Conservation (phyloP, 2,113 vertebrate species). For the Dasyprocta punctata region DNA sequence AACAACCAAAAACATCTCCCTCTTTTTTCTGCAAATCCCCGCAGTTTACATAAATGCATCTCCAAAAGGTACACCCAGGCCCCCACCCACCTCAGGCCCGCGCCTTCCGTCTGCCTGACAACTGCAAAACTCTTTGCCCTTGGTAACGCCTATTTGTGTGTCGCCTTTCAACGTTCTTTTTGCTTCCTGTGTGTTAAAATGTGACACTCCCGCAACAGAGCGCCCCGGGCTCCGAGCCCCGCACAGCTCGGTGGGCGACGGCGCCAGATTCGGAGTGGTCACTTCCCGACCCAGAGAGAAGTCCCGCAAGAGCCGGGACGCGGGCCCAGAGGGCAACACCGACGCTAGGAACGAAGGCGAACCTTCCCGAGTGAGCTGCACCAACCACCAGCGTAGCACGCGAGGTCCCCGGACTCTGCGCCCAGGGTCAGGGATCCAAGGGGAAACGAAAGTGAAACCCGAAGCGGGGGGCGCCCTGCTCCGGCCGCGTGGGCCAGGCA, state of each 20-base stretch:
- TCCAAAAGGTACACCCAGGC: background rate
- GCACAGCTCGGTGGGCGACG: background rate
- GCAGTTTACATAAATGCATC: background rate
- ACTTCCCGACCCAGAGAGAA: background rate
- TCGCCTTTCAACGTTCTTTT: background rate
- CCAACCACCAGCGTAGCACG: too few species aligned
- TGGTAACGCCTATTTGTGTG: background rate
- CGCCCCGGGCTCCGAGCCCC: background rate
- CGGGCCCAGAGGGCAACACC: too few species aligned
- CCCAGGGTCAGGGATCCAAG: background rate
- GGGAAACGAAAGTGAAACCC: slow-evolving; percentile 26
- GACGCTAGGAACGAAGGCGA: background rate
- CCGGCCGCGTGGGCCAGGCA: too few species aligned
- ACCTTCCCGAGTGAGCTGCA: too few species aligned
- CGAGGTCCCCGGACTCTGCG: too few species aligned
- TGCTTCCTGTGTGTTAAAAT: background rate
- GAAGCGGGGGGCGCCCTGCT: background rate
- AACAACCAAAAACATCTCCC: background rate
- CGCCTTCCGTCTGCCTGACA: background rate
- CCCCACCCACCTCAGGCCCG: background rate
- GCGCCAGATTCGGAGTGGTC: slow-evolving; percentile 45
- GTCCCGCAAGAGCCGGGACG: background rate
- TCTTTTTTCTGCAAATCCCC: too few species aligned
- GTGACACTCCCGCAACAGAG: background rate
- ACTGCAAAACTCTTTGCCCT: background rate